phyloP scores from a whole-genome alignment of 2,888 invertebrate species.

The Mesorhabditis sp. region DNA sequence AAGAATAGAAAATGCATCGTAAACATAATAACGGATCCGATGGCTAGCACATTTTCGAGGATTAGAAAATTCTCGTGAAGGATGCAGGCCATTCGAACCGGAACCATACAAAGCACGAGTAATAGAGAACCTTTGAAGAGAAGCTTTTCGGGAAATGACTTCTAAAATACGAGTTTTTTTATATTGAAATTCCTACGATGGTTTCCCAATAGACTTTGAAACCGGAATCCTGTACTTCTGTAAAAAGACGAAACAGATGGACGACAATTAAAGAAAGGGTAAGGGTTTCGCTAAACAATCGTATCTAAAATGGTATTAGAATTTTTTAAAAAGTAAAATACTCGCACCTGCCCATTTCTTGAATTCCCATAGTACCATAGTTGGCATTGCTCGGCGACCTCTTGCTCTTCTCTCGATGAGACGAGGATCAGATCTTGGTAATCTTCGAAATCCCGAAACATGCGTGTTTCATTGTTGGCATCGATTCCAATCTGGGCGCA shows the following conservation, averaged over 20 bases:
- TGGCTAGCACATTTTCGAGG: conserved; percentile 39
- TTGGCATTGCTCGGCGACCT: conserved; percentile 31
- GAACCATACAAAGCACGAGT: conserved; percentile 79
- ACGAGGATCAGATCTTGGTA: conserved; percentile 1
- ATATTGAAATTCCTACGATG: conserved; percentile 19
- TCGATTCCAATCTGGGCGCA: not conserved
- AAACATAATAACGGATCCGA: conserved; percentile 36
- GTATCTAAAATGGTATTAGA: conserved; percentile 62
- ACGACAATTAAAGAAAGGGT: conserved; percentile 33
- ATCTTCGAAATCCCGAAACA: not conserved
- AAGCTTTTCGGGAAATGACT: conserved; percentile 81
- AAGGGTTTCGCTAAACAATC: conserved; percentile 35
- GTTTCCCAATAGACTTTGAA: conserved; percentile 38
- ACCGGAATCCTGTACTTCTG: conserved; percentile 41
- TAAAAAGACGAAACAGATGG: conserved; percentile 28
- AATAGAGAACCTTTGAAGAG: conserved; percentile 90
- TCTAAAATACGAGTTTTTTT: conserved; percentile 64
- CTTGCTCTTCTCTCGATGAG: not conserved
- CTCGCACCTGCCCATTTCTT: conserved; percentile 18
- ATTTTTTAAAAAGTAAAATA: not conserved
- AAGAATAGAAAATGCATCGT: conserved; percentile 46
- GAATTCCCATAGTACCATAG: conserved; percentile 34
- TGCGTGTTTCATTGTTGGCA: not conserved
- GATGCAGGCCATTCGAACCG: conserved; percentile 68
- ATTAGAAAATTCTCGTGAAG: conserved; percentile 28